Evolutionary conservation across 1,140 invertebrate species (phyloP), one percentile per base, ranked within the genome.

Genomic region (Cephus cinctus): DNA sequence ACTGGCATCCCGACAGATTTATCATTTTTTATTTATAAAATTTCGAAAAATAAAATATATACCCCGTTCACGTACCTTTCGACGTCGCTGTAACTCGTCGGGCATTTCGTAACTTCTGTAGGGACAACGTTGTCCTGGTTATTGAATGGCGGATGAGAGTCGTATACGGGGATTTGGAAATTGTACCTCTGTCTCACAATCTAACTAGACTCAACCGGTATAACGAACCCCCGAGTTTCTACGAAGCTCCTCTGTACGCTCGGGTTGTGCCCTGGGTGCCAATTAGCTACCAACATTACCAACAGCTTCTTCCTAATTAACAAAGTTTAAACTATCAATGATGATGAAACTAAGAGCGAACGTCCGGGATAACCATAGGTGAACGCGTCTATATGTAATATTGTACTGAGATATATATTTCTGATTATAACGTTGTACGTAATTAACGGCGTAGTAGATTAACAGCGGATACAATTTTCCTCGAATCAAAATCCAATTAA

Each of bases 271-370:
- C 49, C 48, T 49, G 52, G 59, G 51, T 64, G 59, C 58, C 66
- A 73, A 72, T 74, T 72, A 67, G 65, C 66, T 67, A 60, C 61
- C 56, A 52, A 59, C 56, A 65, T 72, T 69, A 67, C 50, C 51
- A 69, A 67, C 65, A 63, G 56, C 58, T 60, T 63, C 52, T 55
- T 64, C 56, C 59, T 71, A 71, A 74, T 72, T 71, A 69, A 65
- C 62, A 54, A 70, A 74, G 60, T 70, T 73, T 57, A 58, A 42
- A 58, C 57, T 66, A 68, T 68, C 63, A n/a, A n/a, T n/a, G 59
- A 64, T 59, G 63, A 55, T 54, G 56, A 59, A 62, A 57, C 54
- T 54, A 49, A 56, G 43, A 54, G 54, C 18, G 40, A 14, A n/a
- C n/a, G n/a, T n/a, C 25, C 25, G 25, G 25, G 25, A 27, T 8